Percentiles rank a stretch among this genome's conserved stretches.
phyloP scores from a whole-genome alignment of 2,888 invertebrate genomes.

The Xanthia icteritia region DNA sequence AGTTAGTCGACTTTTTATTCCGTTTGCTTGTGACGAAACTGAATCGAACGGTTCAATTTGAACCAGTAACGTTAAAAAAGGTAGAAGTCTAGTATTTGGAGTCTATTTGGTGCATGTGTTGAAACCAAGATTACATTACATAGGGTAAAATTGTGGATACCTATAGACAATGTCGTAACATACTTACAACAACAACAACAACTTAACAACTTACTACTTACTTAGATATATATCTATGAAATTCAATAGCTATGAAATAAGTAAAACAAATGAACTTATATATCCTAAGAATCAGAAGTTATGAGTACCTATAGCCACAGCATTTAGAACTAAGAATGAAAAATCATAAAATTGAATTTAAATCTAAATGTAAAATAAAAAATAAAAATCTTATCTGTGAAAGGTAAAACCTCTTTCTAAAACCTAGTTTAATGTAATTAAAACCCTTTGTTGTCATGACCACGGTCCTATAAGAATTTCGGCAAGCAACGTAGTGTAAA shows the following conservation, averaged over 20 bases:
- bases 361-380: constrained; percentile 2
- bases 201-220: no score
- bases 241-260: no score
- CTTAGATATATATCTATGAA: no score
- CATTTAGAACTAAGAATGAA: background rate
- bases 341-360: background rate
- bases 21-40: constrained; percentile 1
- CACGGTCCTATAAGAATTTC: constrained; percentile 5
- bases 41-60: background rate
- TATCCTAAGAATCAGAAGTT: background rate
- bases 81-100: background rate
- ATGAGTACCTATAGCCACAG: background rate
- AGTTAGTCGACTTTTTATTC: constrained; percentile 4
- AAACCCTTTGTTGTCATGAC: constrained; percentile 2
- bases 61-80: background rate
- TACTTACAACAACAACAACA: no score
- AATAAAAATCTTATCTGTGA: background rate
- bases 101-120: background rate
- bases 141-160: background rate
- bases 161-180: background rate
- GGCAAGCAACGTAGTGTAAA: constrained; percentile 31
- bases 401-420: background rate
- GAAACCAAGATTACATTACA: background rate
- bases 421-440: constrained; percentile 9
- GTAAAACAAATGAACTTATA: background rate